Evolutionary conservation across 1,140 invertebrate species (phyloP).

Genomic region (Cephus cinctus): DNA sequence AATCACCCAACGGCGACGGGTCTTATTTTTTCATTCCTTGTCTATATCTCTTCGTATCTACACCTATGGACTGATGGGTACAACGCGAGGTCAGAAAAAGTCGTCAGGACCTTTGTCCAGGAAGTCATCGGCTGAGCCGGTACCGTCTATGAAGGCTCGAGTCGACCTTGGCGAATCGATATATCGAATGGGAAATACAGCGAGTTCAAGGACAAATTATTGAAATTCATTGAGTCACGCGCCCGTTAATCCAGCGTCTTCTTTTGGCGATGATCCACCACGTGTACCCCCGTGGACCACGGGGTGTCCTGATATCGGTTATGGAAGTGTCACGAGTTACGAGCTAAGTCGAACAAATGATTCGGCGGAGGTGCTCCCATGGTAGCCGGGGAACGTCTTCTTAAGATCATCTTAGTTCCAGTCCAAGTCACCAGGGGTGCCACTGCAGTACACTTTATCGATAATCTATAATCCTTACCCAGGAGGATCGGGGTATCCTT

Average conservation of each 20-base stretch:
- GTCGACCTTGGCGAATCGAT: too few species aligned
- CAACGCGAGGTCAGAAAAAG: background rate
- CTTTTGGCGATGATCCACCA: slow-evolving; percentile 27
- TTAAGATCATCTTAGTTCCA: slow-evolving; percentile 12
- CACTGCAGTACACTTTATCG: too few species aligned
- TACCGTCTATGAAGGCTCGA: too few species aligned
- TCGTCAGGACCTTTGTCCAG: background rate
- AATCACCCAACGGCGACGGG: slow-evolving; percentile 34
- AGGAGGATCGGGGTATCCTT: background rate
- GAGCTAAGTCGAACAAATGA: slow-evolving; percentile 19
- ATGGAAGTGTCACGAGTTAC: slow-evolving; percentile 13
- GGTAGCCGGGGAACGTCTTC: slow-evolving; percentile 23
- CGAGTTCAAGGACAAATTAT: too few species aligned
- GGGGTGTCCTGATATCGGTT: slow-evolving; percentile 33
- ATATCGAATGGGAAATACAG: too few species aligned
- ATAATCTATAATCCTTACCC: too few species aligned
- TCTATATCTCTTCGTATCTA: background rate
- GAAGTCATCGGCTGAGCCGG: too few species aligned
- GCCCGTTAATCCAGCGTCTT: slow-evolving; percentile 14
- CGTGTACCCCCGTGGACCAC: slow-evolving; percentile 39
- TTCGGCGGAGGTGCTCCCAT: slow-evolving; percentile 2
- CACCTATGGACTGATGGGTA: background rate
- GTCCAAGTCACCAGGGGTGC: too few species aligned
- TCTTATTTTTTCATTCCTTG: background rate
- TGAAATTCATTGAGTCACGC: too few species aligned